Base-by-base conservation (phyloP, 2,797 vertebrate genomes). In the Luscinia megarhynchos region DNA sequence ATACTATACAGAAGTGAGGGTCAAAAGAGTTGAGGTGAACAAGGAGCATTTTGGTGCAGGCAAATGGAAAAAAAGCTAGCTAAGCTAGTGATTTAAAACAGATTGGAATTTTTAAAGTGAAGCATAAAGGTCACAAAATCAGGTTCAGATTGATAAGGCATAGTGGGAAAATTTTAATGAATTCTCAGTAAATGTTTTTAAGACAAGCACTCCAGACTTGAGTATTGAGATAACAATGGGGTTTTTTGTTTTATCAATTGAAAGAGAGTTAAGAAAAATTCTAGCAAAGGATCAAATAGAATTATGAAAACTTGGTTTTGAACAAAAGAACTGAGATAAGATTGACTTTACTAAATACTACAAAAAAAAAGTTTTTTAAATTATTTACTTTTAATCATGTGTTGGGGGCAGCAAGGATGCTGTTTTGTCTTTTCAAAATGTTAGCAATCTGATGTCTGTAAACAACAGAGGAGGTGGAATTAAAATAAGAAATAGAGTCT, bases 111-210 rank as follows among this genome's bases (percentile, higher is more conserved):
- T 97, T 94, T 58, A 89, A 95, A 96, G 72, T 11, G 15, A 96
- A 76, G 86, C 30, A 79, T 90, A 94, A 96, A 96, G 81, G 95
- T 97, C 94, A 95, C 43, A 89, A 88, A 89, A 95, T 94, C 72
- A 91, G 43, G 63, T 90, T 95, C 30, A 62, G 41, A 83, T 75
- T 96, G 70, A 70, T 92, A 92, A 95, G 73, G 34, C 90, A 90
- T 58, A 92, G 74, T 95, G 48, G 36, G 51, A 38, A 94, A 88
- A 19, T 95, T 95, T 95, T 95, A 97, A 96, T 96, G 82, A 96
- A 91, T 96, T 96, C 55, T 93, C 41, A 75, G 62, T 57, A 87
- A 79, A 95, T 68, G 45, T 94, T 94, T 87, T 91, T 74, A 94
- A 94, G 59, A 85, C 58, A 91, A 90, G 24, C 46, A 41, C 43